These are phyloP conservation scores for Stercorarius parasiticus DNA, from an alignment of 2,113 vertebrate genomes.

Conservation along the genomic window DNA sequence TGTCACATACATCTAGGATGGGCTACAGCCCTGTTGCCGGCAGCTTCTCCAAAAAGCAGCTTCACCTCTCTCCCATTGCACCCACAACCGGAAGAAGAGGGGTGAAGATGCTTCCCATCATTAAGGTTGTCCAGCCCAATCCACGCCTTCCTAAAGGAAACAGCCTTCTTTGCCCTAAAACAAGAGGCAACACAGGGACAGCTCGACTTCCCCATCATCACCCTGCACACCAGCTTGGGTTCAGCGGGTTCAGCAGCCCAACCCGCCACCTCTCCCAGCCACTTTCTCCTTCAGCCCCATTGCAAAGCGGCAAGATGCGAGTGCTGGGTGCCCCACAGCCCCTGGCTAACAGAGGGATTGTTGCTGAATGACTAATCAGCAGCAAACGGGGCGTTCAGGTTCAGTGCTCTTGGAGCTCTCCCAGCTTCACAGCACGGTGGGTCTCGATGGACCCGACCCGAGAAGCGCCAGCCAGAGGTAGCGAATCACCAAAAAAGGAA, in stretches of 20 bases:
- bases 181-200: rapidly evolving
- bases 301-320: not conserved
- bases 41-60: not conserved
- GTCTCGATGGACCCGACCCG: not conserved
- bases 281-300: not conserved
- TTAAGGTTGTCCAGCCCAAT: rapidly evolving
- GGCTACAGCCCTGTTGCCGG: not conserved
- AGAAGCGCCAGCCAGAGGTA: not conserved
- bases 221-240: rapidly evolving
- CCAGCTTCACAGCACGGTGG: not conserved
- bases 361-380: not conserved
- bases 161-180: not conserved
- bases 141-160: not conserved
- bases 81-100: not conserved
- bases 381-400: not conserved
- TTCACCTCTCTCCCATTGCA: not conserved
- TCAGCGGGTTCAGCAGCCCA: not conserved
- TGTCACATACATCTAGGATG: rapidly evolving
- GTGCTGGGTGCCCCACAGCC: not conserved
- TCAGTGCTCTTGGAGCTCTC: not conserved
- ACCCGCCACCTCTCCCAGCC: not conserved
- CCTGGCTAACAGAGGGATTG: not conserved
- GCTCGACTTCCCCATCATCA: rapidly evolving
- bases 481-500: not conserved
- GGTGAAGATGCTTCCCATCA: not conserved